These are phyloP conservation scores for Drosophila pruinosa DNA, from an alignment of 1,140 invertebrate species.

Conservation along the genomic window DNA sequence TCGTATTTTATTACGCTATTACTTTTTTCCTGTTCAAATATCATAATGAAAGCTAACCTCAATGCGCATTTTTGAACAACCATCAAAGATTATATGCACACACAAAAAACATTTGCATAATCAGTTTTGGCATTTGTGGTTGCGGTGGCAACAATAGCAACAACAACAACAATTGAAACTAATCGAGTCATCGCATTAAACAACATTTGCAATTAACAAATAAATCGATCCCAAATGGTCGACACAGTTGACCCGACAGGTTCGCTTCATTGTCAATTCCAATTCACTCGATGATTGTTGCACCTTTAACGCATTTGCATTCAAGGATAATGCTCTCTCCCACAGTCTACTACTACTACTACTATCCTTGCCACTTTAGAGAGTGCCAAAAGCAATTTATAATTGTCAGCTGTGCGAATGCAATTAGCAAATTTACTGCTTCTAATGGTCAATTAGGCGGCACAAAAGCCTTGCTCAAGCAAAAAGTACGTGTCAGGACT, in stretches of 20 bases:
- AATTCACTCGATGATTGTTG: slow-evolving; percentile 28
- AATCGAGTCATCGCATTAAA: slow-evolving; percentile 57
- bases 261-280: not conserved
- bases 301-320: slow-evolving; percentile 31
- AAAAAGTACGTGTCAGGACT: slow-evolving; percentile 41
- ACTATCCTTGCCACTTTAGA: not conserved
- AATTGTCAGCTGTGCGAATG: slow-evolving; percentile 73
- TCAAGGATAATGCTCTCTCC: not conserved
- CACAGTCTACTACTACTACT: too few species aligned
- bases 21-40: not conserved
- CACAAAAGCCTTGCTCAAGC: slow-evolving; percentile 21
- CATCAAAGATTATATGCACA: not conserved
- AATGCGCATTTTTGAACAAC: slow-evolving; percentile 1
- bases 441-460: slow-evolving; percentile 65
- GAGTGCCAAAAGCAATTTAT: slow-evolving; percentile 67
- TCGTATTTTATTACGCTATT: not conserved
- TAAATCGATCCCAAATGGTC: slow-evolving; percentile 55
- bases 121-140: slow-evolving; percentile 25
- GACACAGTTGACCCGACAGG: slow-evolving; percentile 19
- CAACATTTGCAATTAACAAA: slow-evolving; percentile 55
- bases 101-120: slow-evolving; percentile 29
- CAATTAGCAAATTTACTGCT: slow-evolving; percentile 63
- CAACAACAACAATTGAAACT: slow-evolving; percentile 8
- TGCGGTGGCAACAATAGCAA: too few species aligned
- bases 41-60: slow-evolving; percentile 32